phyloP scores from a whole-genome alignment of 2,113 vertebrate genomes.

The Mustela lutreola region DNA sequence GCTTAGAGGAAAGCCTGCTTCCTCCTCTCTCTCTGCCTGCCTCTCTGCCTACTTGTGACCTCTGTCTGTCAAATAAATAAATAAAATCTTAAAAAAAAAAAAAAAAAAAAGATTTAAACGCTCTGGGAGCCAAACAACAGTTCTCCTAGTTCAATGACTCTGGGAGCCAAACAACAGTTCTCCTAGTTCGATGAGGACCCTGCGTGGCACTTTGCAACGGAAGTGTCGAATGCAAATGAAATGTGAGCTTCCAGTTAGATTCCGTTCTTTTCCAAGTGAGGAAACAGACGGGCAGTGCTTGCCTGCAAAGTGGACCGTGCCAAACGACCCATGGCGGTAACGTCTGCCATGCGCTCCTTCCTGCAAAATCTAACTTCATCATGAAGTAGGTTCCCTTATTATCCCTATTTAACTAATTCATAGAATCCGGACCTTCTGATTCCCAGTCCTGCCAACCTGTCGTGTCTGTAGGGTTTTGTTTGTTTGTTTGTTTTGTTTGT shows the following conservation, averaged over 20 bases:
- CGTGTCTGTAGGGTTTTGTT: not conserved
- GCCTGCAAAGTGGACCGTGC: no score
- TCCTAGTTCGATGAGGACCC: not conserved
- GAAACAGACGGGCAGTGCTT: not conserved
- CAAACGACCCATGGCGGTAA: accelerated
- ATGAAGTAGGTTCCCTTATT: not conserved
- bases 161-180: not conserved
- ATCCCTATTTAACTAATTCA: not conserved
- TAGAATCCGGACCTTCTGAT: not conserved
- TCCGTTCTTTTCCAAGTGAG: not conserved
- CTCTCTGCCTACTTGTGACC: no score
- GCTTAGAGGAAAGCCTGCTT: no score
- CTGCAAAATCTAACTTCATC: not conserved
- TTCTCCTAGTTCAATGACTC: not conserved
- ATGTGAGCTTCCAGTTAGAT: not conserved
- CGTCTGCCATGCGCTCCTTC: not conserved
- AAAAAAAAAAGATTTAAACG: not conserved
- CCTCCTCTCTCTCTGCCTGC: no score
- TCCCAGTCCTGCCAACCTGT: not conserved
- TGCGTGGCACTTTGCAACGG: not conserved
- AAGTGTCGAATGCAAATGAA: not conserved
- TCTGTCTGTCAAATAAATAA: no score
- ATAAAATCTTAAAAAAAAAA: no score
- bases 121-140: not conserved
- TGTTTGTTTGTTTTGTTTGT: not conserved